These are phyloP conservation scores for Tinamus guttatus DNA, from an alignment of 2,113 vertebrate genomes.

Conservation along the genomic window DNA sequence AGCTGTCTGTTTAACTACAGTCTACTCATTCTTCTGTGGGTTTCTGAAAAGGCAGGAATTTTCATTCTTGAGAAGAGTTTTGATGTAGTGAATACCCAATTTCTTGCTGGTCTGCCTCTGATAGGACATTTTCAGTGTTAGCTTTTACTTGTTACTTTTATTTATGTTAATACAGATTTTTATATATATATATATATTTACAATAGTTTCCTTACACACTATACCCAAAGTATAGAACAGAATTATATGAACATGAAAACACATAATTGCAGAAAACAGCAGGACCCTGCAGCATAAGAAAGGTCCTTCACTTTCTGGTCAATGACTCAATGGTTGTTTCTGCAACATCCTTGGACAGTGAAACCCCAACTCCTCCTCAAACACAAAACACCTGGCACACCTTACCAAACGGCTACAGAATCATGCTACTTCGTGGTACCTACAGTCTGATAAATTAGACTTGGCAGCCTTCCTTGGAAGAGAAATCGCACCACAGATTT, in stretches of 20 bases:
- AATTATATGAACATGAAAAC: neutral
- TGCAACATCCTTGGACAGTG: neutral
- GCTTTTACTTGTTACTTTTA: neutral
- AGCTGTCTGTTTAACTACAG: neutral
- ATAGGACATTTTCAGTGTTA: neutral
- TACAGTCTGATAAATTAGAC: neutral
- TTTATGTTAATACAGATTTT: neutral
- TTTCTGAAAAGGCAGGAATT: neutral
- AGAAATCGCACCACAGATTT: fast-evolving
- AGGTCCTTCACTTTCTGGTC: neutral
- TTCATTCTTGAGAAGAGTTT: neutral
- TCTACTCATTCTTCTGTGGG: neutral
- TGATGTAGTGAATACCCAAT: neutral
- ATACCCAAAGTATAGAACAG: neutral
- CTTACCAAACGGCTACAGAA: neutral
- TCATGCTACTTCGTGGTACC: neutral
- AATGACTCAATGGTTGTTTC: neutral
- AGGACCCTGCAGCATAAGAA: neutral
- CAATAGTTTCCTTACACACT: neutral
- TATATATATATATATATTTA: neutral
- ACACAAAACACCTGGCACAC: neutral
- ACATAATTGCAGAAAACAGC: neutral
- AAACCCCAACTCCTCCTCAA: neutral
- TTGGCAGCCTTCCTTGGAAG: neutral
- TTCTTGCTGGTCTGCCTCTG: neutral